A percentile compares a stretch with the other conserved stretches of the same genome.
Evolutionary conservation across 2,113 vertebrate genomes (phyloP).

Genomic region (Bubo bubo): DNA sequence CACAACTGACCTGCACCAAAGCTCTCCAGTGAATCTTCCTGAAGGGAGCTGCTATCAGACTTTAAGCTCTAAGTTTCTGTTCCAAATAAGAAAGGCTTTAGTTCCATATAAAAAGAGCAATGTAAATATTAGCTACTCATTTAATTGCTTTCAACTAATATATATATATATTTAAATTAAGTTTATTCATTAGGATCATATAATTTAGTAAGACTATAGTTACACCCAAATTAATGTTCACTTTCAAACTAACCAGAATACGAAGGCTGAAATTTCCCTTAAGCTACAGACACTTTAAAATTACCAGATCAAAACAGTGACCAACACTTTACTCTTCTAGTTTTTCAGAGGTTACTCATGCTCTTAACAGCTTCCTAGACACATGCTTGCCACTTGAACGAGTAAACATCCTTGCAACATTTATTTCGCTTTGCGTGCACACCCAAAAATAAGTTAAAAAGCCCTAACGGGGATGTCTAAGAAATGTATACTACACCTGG

Average conservation of each 20-base stretch:
- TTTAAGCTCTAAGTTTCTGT: neutral
- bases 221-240: neutral
- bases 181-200: neutral
- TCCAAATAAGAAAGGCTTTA: neutral
- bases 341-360: neutral
- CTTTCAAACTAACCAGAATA: neutral
- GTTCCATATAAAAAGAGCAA: neutral
- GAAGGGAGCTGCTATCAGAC: neutral
- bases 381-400: neutral
- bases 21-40: neutral
- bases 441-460: neutral
- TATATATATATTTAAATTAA: neutral
- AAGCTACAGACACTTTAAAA: neutral
- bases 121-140: neutral
- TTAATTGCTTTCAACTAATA: neutral
- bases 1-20: neutral
- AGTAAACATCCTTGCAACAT: neutral
- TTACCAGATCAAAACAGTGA: neutral
- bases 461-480: neutral
- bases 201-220: neutral
- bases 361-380: neutral
- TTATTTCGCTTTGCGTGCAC: neutral
- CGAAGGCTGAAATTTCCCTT: neutral
- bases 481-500: neutral
- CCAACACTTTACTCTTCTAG: neutral